Conservation (phyloP, 1,140 invertebrate genomes). For the Samia ricini region DNA sequence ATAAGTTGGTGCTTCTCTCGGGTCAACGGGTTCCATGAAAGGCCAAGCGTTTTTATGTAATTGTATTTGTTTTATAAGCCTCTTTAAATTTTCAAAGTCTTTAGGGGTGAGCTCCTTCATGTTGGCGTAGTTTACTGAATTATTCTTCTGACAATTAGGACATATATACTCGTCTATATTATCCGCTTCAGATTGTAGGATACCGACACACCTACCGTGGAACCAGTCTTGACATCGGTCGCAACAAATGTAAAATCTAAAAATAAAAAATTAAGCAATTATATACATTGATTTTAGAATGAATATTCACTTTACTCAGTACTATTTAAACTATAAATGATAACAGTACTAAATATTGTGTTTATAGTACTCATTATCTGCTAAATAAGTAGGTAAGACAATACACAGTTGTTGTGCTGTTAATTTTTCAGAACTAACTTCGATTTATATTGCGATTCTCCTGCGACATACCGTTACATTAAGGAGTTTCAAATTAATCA, state of each 20-base stretch:
- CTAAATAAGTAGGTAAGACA: no score
- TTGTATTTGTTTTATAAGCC: conserved; percentile 94
- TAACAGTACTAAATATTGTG: no score
- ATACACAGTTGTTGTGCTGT: no score
- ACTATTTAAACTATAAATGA: no score
- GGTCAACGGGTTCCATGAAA: conserved; percentile 97
- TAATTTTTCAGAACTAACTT: no score
- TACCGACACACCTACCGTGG: conserved; percentile 97
- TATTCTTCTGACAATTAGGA: conserved; percentile 95
- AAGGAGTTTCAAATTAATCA: no score
- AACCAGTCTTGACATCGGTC: conserved; percentile 99
- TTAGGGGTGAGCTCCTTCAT: conserved; percentile 90
- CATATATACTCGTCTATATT: conserved; percentile 98
- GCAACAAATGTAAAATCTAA: conserved; percentile 97
- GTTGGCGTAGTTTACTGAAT: conserved; percentile 92
- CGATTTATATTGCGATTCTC: no score
- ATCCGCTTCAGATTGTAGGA: conserved; percentile 95
- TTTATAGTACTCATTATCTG: no score
- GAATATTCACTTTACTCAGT: no score
- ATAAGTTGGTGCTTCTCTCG: conserved; percentile 96
- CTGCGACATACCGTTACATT: no score
- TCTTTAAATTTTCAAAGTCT: conserved; percentile 91
- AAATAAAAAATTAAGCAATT: conserved; percentile 23
- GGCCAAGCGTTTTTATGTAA: conserved; percentile 98
- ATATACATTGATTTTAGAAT: no score